phyloP scores from a whole-genome alignment of 1,140 invertebrate genomes.

The Rhyzopertha dominica region DNA sequence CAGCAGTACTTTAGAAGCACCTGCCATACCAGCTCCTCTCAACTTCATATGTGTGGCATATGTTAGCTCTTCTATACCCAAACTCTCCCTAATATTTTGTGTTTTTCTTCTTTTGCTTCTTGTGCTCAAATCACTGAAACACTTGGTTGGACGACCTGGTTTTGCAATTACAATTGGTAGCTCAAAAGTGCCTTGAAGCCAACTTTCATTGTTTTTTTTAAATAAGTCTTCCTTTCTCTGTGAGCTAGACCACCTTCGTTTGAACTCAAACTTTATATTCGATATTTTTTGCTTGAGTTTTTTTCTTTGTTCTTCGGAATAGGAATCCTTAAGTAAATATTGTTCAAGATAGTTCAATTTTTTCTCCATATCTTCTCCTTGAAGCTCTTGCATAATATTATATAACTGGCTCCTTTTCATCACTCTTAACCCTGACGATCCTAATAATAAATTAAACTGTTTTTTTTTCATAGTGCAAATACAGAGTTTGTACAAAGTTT shows the following conservation, averaged over 20 bases:
- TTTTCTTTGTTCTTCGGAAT: slow-evolving; percentile 3
- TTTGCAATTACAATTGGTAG: slow-evolving; percentile 6
- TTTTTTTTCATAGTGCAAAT: too few species aligned
- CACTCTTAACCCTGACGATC: background rate
- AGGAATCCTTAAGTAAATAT: background rate
- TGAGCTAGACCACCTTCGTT: slow-evolving; percentile 16
- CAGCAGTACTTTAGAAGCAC: too few species aligned
- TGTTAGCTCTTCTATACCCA: slow-evolving; percentile 17
- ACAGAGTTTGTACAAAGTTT: too few species aligned
- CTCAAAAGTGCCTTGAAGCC: slow-evolving; percentile 13
- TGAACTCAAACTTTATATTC: background rate
- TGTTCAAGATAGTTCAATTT: slow-evolving; percentile 3
- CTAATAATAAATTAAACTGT: too few species aligned
- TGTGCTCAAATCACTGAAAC: too few species aligned
- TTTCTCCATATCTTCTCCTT: background rate
- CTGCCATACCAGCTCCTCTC: slow-evolving; percentile 24
- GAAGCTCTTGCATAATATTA: slow-evolving; percentile 2
- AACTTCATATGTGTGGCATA: slow-evolving; percentile 22
- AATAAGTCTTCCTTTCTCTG: slow-evolving; percentile 17
- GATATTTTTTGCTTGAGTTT: background rate
- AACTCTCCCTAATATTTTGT: slow-evolving; percentile 21
- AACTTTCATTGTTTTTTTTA: slow-evolving; percentile 21
- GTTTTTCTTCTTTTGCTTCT: slow-evolving; percentile 36
- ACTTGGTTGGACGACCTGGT: slow-evolving; percentile 20
- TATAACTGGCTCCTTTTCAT: background rate